These are phyloP conservation scores for Eurois occulta DNA, from an alignment of 2,888 invertebrate genomes.

Conservation along the genomic window DNA sequence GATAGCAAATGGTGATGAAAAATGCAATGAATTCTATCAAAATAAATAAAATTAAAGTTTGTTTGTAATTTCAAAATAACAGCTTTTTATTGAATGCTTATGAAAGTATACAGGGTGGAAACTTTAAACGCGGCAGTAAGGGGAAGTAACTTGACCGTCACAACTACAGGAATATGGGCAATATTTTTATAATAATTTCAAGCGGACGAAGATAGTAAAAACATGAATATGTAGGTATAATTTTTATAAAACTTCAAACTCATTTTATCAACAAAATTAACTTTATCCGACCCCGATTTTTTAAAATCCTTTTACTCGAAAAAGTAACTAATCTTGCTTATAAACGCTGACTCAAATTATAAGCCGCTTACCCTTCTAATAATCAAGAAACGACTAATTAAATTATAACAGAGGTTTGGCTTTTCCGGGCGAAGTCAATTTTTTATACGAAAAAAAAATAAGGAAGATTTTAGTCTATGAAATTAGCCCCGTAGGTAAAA, in stretches of 20 bases:
- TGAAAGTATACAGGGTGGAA: too few relatives aligned
- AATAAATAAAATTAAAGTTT: too few relatives aligned
- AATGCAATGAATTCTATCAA: too few relatives aligned
- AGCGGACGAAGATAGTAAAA: too few relatives aligned
- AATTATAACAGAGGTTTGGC: conserved; percentile 59
- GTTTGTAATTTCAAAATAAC: too few relatives aligned
- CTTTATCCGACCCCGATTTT: neutral
- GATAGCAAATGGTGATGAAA: too few relatives aligned
- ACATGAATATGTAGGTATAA: too few relatives aligned
- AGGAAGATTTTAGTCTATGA: neutral
- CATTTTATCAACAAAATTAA: neutral
- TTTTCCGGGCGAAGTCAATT: conserved; percentile 41
- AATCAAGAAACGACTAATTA: conserved; percentile 53
- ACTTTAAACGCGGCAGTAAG: too few relatives aligned
- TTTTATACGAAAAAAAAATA: conserved; percentile 15
- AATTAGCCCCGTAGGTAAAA: conserved; percentile 2
- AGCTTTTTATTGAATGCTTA: too few relatives aligned
- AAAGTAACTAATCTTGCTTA: conserved; percentile 19
- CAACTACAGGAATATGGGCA: too few relatives aligned
- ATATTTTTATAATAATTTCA: too few relatives aligned
- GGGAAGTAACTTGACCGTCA: too few relatives aligned
- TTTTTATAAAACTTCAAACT: neutral
- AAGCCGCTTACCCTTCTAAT: conserved; percentile 39
- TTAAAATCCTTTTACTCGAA: neutral
- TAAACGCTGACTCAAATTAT: conserved; percentile 48